These are phyloP conservation scores for Panurus biarmicus DNA, from an alignment of 2,113 vertebrate genomes.

Conservation along the genomic window DNA sequence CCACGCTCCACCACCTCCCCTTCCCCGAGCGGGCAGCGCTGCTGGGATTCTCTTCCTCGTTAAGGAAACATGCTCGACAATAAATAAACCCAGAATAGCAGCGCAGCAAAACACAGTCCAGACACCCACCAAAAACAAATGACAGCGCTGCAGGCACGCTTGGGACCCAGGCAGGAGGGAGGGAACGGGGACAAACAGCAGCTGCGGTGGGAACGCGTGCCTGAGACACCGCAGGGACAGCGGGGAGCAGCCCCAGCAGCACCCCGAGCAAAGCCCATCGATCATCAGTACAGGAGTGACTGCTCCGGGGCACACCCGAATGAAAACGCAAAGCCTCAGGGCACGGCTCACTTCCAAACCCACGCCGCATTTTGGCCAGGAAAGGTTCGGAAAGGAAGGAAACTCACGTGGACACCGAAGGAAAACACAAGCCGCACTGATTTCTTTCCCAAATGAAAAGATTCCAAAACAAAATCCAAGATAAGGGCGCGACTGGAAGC, in stretches of 20 bases:
- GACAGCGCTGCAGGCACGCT: background rate
- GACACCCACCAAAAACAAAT: background rate
- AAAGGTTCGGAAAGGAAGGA: background rate
- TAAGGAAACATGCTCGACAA: background rate
- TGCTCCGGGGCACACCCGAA: rapidly evolving
- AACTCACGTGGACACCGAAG: background rate
- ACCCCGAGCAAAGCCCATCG: rapidly evolving
- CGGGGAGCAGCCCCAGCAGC: background rate
- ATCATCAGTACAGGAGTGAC: rapidly evolving
- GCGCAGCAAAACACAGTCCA: background rate
- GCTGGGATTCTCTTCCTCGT: background rate
- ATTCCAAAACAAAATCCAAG: background rate
- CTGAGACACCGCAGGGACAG: rapidly evolving
- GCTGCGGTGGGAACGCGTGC: background rate
- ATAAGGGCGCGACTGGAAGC: background rate
- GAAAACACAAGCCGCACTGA: background rate
- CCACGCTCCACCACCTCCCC: background rate
- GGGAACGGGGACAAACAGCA: background rate
- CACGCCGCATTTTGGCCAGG: background rate
- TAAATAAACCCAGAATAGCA: conserved; percentile 19
- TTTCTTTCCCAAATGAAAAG: background rate
- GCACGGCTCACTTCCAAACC: rapidly evolving
- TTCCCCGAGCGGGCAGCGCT: background rate
- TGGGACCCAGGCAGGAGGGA: background rate
- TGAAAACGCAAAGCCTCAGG: background rate